A percentile compares a stretch with the other conserved stretches of the same genome.
These are phyloP conservation scores for Amazona vittata DNA, from an alignment of 2,113 vertebrate species.

Conservation along the genomic window DNA sequence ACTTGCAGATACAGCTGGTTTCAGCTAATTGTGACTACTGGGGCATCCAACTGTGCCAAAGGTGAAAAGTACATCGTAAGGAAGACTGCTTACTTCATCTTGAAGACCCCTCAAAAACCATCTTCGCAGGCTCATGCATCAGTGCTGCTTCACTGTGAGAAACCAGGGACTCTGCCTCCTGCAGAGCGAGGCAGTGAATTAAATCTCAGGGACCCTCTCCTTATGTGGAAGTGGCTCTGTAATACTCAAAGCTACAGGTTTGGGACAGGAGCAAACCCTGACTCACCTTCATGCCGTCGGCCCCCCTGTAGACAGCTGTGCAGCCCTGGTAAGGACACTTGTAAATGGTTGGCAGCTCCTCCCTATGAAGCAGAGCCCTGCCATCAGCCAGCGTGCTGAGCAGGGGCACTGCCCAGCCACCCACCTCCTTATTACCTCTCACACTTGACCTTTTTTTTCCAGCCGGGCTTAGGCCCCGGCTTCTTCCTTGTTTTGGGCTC, in stretches of 20 bases:
- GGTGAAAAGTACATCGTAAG: too few species aligned
- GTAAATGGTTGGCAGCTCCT: conserved; percentile 96
- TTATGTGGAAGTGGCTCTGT: rapidly evolving
- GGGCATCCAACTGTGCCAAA: too few species aligned
- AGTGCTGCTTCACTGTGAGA: too few species aligned
- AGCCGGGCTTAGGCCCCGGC: conserved; percentile 94
- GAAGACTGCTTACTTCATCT: too few species aligned
- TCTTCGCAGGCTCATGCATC: too few species aligned
- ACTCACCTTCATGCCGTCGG: conserved; percentile 93
- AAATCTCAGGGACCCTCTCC: not conserved
- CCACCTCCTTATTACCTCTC: conserved; percentile 78
- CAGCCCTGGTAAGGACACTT: conserved; percentile 98
- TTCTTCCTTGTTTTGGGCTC: conserved; percentile 89
- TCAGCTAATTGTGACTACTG: too few species aligned
- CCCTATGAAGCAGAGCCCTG: conserved; percentile 74
- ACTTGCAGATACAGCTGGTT: too few species aligned
- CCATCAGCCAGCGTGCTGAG: not conserved
- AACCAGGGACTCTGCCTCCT: not conserved
- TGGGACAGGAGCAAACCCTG: not conserved
- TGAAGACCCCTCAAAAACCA: too few species aligned
- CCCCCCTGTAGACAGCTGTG: conserved; percentile 90
- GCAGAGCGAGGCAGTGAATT: not conserved
- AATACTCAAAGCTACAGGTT: rapidly evolving
- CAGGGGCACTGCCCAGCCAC: rapidly evolving
- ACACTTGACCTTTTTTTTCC: conserved; percentile 91